Evolutionary conservation across 2,797 vertebrate species (phyloP).

Genomic region (Helarctos malayanus): DNA sequence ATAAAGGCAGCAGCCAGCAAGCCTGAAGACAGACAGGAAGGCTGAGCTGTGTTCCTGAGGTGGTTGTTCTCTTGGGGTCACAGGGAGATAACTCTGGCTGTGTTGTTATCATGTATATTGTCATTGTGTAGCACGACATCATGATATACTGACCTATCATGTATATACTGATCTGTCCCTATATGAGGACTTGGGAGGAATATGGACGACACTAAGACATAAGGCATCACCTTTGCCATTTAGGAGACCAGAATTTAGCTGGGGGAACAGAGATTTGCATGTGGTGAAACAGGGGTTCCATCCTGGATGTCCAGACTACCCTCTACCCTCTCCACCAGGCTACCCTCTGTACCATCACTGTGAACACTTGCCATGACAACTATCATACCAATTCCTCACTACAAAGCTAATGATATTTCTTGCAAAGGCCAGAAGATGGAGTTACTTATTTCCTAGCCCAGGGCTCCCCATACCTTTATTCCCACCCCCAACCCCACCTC

Average conservation of each 20-base stretch:
- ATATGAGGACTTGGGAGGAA: background rate
- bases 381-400: background rate
- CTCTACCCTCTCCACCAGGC: background rate
- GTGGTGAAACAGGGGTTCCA: background rate
- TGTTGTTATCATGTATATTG: background rate
- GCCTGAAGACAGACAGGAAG: background rate
- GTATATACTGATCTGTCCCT: background rate
- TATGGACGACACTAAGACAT: background rate
- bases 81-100: background rate
- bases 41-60: background rate
- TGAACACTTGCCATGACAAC: background rate
- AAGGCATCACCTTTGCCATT: background rate
- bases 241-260: background rate
- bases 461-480: background rate
- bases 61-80: background rate
- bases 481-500: background rate
- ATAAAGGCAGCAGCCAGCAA: background rate
- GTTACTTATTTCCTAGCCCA: background rate
- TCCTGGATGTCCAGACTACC: background rate
- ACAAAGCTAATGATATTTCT: background rate
- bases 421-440: background rate
- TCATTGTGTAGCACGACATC: background rate
- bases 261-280: background rate
- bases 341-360: background rate
- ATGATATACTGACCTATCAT: background rate